Percentiles rank a stretch among this genome's conserved stretches.
Conservation (phyloP, 2,888 invertebrate species). For the Acanthosoma haemorrhoidale region DNA sequence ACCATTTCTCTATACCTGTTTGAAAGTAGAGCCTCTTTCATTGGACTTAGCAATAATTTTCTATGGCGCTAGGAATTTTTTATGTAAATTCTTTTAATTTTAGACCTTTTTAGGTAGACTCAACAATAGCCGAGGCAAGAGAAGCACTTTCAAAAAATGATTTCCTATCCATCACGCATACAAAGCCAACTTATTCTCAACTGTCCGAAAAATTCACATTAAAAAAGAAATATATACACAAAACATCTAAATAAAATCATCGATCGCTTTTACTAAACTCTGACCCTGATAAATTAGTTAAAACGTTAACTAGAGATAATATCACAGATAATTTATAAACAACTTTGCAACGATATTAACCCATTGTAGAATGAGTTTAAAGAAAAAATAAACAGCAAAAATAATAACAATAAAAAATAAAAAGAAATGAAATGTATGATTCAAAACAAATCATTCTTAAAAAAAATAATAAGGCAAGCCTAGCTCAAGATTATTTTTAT, state of each 20-base stretch:
- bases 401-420: not conserved
- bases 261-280: not conserved
- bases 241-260: not conserved
- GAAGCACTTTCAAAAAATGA: not conserved
- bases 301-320: conserved; percentile 9
- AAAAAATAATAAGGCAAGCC: not conserved
- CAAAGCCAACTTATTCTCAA: no score
- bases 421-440: not conserved
- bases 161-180: not conserved
- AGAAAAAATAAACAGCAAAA: conserved; percentile 1
- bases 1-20: no score
- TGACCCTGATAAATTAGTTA: conserved; percentile 10
- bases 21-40: no score
- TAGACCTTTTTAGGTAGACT: no score
- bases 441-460: not conserved
- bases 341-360: conserved; percentile 2
- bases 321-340: conserved; percentile 9
- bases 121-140: not conserved
- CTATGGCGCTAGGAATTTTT: no score
- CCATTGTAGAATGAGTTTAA: not conserved
- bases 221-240: not conserved
- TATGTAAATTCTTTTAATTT: no score
- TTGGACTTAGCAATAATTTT: no score
- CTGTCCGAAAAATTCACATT: not conserved
- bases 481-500: not conserved